These are phyloP conservation scores for Lysandra coridon DNA, from an alignment of 2,888 invertebrate species.

Conservation along the genomic window DNA sequence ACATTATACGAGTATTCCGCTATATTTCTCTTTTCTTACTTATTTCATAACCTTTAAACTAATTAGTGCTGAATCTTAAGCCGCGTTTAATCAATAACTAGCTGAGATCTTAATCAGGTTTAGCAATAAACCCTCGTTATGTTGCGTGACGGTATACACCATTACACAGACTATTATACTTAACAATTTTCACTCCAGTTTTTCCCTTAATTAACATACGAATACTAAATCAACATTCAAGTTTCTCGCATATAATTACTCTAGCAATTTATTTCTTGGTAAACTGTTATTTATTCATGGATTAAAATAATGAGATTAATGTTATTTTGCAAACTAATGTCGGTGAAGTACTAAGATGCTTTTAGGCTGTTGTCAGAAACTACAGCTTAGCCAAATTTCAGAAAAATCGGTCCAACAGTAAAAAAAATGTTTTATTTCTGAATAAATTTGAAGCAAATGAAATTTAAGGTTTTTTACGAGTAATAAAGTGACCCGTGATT, in stretches of 20 bases:
- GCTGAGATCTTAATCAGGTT: not conserved
- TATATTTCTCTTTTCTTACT: not conserved
- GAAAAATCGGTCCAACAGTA: no score
- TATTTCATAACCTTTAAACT: not conserved
- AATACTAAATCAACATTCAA: constrained; percentile 26
- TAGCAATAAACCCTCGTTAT: constrained; percentile 5
- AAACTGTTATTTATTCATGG: constrained; percentile 17
- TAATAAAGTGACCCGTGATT: no score
- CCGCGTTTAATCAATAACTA: not conserved
- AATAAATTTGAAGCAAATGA: no score
- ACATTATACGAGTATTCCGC: no score
- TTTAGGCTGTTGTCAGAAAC: not conserved
- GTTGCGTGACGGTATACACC: constrained; percentile 19
- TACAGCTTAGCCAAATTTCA: no score
- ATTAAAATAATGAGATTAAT: not conserved
- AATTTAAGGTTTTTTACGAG: no score
- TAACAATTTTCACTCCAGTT: constrained; percentile 23
- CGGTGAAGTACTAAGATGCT: not conserved
- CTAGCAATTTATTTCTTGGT: constrained; percentile 4
- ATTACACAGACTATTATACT: constrained; percentile 13
- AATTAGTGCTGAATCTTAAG: not conserved
- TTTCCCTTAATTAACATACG: constrained; percentile 23
- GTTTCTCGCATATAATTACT: constrained; percentile 18
- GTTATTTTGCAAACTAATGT: not conserved
- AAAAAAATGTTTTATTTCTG: no score